Evolutionary conservation across 1,140 invertebrate species (phyloP).

Genomic region (Bacillus rossius): DNA sequence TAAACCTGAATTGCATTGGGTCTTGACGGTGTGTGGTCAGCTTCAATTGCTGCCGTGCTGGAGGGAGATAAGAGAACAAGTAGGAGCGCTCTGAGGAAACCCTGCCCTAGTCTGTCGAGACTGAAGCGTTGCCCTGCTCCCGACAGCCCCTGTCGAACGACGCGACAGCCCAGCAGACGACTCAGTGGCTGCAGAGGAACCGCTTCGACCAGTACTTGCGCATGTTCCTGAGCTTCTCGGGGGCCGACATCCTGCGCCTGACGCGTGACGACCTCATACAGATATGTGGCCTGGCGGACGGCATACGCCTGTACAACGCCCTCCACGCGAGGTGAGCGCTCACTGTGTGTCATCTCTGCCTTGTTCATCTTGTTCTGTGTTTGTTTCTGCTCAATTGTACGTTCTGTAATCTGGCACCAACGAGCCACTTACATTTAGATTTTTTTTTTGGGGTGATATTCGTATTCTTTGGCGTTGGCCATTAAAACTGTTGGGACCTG

Average conservation of each 20-base stretch:
- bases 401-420: neutral
- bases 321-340: conserved; percentile 73
- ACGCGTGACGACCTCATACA: conserved; percentile 87
- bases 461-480: neutral
- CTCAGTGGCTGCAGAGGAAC: conserved; percentile 72
- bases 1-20: no score
- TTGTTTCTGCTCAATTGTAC: no score
- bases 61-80: no score
- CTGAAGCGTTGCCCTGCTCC: no score
- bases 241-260: conserved; percentile 78
- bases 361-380: no score
- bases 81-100: no score
- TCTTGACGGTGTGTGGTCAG: no score
- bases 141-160: conserved; percentile 46
- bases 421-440: no score
- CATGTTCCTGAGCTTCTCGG: conserved; percentile 81
- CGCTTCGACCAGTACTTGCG: conserved; percentile 68
- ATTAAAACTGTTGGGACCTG: no score
- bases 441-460: neutral
- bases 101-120: no score
- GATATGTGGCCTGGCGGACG: conserved; percentile 88
- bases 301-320: conserved; percentile 85
- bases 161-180: conserved; percentile 63
- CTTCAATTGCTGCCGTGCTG: no score
- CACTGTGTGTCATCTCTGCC: no score